Conservation (phyloP, 2,888 invertebrate species). For the Mamestra brassicae region DNA sequence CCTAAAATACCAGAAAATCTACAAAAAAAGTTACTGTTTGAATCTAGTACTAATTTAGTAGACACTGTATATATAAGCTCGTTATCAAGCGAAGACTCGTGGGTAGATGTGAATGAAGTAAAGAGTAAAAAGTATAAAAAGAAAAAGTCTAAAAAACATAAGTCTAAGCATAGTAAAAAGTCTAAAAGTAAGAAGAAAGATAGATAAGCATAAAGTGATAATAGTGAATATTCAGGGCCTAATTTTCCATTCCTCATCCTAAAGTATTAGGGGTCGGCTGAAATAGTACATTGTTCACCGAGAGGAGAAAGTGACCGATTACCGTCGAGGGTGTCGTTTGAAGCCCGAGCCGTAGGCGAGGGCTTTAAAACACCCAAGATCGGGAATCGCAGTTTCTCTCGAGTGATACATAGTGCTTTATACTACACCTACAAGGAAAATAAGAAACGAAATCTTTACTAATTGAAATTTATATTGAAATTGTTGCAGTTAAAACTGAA, state of each 20-base stretch:
- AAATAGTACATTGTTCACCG: too few relatives aligned
- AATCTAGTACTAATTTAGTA: slow-evolving; percentile 65
- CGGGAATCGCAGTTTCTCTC: too few relatives aligned
- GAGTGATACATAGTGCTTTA: too few relatives aligned
- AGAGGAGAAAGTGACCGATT: too few relatives aligned
- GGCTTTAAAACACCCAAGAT: too few relatives aligned
- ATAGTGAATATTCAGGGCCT: not conserved
- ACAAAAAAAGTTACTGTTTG: slow-evolving; percentile 73
- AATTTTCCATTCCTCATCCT: not conserved
- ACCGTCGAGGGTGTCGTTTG: too few relatives aligned
- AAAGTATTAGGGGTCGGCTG: too few relatives aligned
- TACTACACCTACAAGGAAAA: too few relatives aligned
- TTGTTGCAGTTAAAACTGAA: too few relatives aligned
- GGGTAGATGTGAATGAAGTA: slow-evolving; percentile 87
- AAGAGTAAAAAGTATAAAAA: slow-evolving; percentile 85
- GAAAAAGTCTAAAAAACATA: slow-evolving; percentile 87
- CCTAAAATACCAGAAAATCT: slow-evolving; percentile 91
- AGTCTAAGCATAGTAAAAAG: slow-evolving; percentile 85
- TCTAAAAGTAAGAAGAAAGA: slow-evolving; percentile 86
- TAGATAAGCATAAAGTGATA: slow-evolving; percentile 65
- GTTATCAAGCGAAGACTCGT: slow-evolving; percentile 85
- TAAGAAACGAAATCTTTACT: too few relatives aligned
- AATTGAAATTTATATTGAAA: too few relatives aligned
- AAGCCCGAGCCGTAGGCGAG: too few relatives aligned
- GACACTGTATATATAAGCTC: slow-evolving; percentile 71